A percentile compares a stretch with the other conserved stretches of the same genome.
Evolutionary conservation across 2,888 invertebrate species (phyloP).

Genomic region (Brachyopa scutellaris): DNA sequence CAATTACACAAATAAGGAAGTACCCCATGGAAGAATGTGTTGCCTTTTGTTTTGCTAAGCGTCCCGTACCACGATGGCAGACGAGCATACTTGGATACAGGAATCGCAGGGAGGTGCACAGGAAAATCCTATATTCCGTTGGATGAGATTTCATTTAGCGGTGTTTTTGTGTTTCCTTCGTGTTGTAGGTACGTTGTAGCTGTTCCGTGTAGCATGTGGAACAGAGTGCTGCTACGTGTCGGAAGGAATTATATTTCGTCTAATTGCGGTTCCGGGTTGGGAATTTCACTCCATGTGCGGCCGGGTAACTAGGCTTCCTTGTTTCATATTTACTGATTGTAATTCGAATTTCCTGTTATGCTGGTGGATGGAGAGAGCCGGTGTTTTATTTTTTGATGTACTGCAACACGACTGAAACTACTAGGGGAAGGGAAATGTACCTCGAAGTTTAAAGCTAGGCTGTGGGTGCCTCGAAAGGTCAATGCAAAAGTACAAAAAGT

Average conservation of each 20-base stretch:
- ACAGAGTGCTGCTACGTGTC: conserved; percentile 68
- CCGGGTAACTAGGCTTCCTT: conserved; percentile 27
- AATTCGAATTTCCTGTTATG: conserved; percentile 67
- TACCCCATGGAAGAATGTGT: conserved; percentile 71
- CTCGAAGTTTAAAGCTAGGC: too few species aligned
- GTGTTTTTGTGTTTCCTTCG: conserved; percentile 35
- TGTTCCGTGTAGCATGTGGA: conserved; percentile 56
- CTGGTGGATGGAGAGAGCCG: neutral
- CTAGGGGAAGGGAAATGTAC: too few species aligned
- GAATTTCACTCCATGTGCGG: conserved; percentile 17
- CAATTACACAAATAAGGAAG: conserved; percentile 70
- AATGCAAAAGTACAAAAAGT: too few species aligned
- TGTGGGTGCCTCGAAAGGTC: too few species aligned
- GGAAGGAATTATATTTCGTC: conserved; percentile 70
- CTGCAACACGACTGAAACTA: too few species aligned
- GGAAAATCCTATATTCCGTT: conserved; percentile 57
- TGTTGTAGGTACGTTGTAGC: neutral
- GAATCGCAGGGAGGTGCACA: conserved; percentile 42
- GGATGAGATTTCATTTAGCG: conserved; percentile 58
- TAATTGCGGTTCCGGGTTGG: conserved; percentile 69
- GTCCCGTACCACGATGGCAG: neutral
- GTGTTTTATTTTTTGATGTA: too few species aligned
- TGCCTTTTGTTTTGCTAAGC: conserved; percentile 57
- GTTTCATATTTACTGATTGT: conserved; percentile 56
- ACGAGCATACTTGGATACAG: conserved; percentile 1